Conservation (phyloP, 2,797 vertebrate species). For the Prionace glauca region DNA sequence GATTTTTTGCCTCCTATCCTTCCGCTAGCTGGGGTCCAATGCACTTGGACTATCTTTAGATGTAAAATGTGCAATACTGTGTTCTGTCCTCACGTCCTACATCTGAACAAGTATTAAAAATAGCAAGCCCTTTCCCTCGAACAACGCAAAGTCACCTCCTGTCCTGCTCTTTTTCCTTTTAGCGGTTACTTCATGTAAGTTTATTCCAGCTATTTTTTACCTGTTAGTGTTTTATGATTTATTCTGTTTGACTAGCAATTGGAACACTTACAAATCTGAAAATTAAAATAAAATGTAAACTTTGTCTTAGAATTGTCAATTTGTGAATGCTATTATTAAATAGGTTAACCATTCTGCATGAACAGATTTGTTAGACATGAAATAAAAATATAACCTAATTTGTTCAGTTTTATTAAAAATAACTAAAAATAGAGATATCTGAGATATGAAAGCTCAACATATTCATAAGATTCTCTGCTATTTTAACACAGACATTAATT, state of each 20-base stretch:
- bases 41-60: conserved; percentile 19
- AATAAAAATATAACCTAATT: background rate
- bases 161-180: background rate
- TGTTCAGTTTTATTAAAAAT: background rate
- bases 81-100: background rate
- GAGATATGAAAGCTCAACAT: background rate
- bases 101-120: conserved; percentile 14
- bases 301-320: background rate
- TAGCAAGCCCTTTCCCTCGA: background rate
- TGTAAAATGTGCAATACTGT: background rate
- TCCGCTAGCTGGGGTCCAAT: background rate
- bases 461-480: background rate
- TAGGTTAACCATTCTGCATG: background rate
- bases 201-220: background rate
- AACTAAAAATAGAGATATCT: background rate
- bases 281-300: background rate
- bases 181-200: background rate
- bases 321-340: background rate
- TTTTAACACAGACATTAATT: background rate
- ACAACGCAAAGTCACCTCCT: background rate
- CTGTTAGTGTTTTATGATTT: background rate
- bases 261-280: background rate
- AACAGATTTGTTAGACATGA: background rate
- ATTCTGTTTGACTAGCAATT: background rate
- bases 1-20: background rate